Base-by-base conservation (phyloP, 2,113 vertebrate genomes). In the Percina caprodes region DNA sequence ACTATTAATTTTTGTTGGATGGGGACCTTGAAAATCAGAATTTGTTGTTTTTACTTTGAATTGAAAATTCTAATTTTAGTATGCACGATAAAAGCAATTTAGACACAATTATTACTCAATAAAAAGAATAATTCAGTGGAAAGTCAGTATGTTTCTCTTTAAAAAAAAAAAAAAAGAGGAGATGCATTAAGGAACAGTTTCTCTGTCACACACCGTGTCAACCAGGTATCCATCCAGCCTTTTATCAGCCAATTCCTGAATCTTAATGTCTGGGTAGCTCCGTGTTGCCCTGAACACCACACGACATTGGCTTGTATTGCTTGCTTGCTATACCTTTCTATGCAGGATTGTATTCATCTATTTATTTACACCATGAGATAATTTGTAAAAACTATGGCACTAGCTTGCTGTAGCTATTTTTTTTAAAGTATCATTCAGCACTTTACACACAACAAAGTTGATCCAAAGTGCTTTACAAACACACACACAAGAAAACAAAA, bases 11-110 rank as follows among this genome's bases (percentile, higher is more conserved):
- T 33, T 39, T 48, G 8, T 42, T 51, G 49, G 15, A 55, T 49
- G 30, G n/a, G 10, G 23, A 46, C 35, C 13, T 49, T 39, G 23
- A 23, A 24, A 62, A 69, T 63, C 39, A 11, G 10, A 52, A 49
- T 65, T 39, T 13, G 4, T 39, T 77, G 14, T 75, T 67, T 76
- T 80, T 59, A 60, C 30, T 14, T 54, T 73, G 19, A 54, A n/a
- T 42, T 54, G 8, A 74, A 77, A 61, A 54, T 54, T 1, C 0
- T 7, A 14, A 71, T 60, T 58, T 48, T 4, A 11, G 30, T 35
- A 59, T 14, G 19, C 12, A 24, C 14, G 9, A 23, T 2, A 46
- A 48, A 51, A 51, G 11, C 14, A 3, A 26, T 61, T 60, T 7
- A 42, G 4, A 24, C 10, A 51, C 5, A 61, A 7, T 7, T 23